Evolutionary conservation across 2,113 vertebrate species (phyloP).

Genomic region (Genyomyrus donnyi): DNA sequence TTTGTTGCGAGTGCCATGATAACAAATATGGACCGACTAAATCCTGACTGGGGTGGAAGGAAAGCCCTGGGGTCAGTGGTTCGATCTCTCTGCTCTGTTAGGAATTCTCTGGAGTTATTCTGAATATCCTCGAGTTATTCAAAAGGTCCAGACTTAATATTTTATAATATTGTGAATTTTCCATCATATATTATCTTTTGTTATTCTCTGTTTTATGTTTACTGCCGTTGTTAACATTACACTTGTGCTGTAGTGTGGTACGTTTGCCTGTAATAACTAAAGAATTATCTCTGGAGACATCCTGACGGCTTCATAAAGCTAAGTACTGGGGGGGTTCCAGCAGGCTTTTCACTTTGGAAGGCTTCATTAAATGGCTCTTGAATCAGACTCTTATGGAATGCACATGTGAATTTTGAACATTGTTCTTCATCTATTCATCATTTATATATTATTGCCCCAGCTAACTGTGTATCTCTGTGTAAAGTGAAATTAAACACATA

Average conservation of each 20-base stretch:
- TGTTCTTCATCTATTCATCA: background rate
- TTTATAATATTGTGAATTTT: background rate
- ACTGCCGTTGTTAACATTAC: background rate
- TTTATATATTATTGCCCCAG: background rate
- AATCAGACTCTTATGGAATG: background rate
- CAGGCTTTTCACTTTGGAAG: too few relatives aligned
- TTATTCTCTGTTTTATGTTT: background rate
- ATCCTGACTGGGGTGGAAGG: background rate
- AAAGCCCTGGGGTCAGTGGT: background rate
- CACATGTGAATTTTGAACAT: background rate
- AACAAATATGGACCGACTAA: constrained; percentile 8
- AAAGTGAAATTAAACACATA: background rate
- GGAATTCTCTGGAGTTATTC: too few relatives aligned
- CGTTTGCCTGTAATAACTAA: background rate
- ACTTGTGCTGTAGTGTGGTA: background rate
- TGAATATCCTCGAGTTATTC: background rate
- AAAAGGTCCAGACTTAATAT: background rate
- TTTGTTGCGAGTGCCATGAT: constrained; percentile 12
- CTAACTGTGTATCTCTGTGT: background rate
- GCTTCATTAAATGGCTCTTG: background rate
- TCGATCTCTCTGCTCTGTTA: background rate
- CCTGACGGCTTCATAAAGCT: background rate
- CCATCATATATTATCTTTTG: background rate
- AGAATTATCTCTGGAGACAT: background rate
- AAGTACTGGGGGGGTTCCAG: too few relatives aligned